phyloP scores from a whole-genome alignment of 2,888 invertebrate species.

The Sturmia bella region DNA sequence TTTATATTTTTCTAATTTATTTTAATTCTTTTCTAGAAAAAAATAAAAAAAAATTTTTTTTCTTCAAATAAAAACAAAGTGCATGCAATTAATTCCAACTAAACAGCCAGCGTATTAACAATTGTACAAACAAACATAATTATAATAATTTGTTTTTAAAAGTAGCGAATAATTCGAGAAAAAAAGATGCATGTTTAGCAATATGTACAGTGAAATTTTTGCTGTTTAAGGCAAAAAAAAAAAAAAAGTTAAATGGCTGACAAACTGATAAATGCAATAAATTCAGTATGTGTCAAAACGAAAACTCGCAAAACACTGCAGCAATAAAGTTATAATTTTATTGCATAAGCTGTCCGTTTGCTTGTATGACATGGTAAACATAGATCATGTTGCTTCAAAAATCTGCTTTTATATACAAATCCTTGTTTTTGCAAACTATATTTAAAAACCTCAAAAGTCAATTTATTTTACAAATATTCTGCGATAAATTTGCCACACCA shows the following conservation, averaged over 20 bases:
- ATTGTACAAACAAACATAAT: slow-evolving; percentile 37
- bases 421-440: too few species aligned
- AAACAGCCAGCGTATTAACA: slow-evolving; percentile 28
- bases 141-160: slow-evolving; percentile 14
- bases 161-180: neutral
- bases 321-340: too few species aligned
- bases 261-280: slow-evolving; percentile 17
- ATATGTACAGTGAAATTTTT: slow-evolving; percentile 8
- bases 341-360: too few species aligned
- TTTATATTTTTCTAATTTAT: slow-evolving; percentile 42
- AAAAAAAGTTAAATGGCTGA: neutral
- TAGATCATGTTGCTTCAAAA: too few species aligned
- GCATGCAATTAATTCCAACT: slow-evolving; percentile 26
- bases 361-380: too few species aligned
- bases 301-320: too few species aligned
- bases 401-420: too few species aligned
- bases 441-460: too few species aligned
- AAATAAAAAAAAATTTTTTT: slow-evolving; percentile 12
- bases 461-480: too few species aligned
- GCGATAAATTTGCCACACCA: too few species aligned
- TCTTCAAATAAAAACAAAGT: slow-evolving; percentile 16
- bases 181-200: slow-evolving; percentile 36
- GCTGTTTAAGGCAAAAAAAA: neutral
- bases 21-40: slow-evolving; percentile 27
- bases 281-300: neutral